Percentiles rank a stretch among this genome's conserved stretches.
Conservation (phyloP, 2,888 invertebrate genomes). For the Yponomeuta malinellus region DNA sequence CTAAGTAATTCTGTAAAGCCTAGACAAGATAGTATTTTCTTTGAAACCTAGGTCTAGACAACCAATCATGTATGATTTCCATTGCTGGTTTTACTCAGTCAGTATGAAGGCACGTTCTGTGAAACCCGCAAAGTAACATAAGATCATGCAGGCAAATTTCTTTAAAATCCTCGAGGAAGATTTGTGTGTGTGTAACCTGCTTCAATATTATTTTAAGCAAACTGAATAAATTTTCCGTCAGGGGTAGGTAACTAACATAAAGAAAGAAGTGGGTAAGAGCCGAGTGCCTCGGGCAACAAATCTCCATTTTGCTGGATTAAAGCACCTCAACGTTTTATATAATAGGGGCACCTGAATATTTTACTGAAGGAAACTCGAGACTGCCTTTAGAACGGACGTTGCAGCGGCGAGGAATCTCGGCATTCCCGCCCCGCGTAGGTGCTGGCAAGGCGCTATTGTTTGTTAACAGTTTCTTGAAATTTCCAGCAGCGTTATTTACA, state of each 20-base stretch:
- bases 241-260: constrained; percentile 41
- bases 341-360: constrained; percentile 46
- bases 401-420: neutral
- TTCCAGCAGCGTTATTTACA: neutral
- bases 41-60: too few relatives aligned
- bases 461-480: neutral
- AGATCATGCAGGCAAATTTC: too few relatives aligned
- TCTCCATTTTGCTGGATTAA: constrained; percentile 61
- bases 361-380: constrained; percentile 35
- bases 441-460: neutral
- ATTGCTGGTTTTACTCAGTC: too few relatives aligned
- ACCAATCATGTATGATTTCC: too few relatives aligned
- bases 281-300: constrained; percentile 48
- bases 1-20: neutral
- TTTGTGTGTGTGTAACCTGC: neutral
- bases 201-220: constrained; percentile 37
- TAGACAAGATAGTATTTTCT: too few relatives aligned
- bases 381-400: constrained; percentile 3
- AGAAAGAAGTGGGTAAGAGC: constrained; percentile 37
- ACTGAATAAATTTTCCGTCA: constrained; percentile 40
- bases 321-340: constrained; percentile 52
- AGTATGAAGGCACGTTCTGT: too few relatives aligned
- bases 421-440: neutral
- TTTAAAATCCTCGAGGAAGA: neutral
- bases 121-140: too few relatives aligned